Base-by-base conservation (phyloP, 2,797 vertebrate species). In the Bradypodion ventrale region DNA sequence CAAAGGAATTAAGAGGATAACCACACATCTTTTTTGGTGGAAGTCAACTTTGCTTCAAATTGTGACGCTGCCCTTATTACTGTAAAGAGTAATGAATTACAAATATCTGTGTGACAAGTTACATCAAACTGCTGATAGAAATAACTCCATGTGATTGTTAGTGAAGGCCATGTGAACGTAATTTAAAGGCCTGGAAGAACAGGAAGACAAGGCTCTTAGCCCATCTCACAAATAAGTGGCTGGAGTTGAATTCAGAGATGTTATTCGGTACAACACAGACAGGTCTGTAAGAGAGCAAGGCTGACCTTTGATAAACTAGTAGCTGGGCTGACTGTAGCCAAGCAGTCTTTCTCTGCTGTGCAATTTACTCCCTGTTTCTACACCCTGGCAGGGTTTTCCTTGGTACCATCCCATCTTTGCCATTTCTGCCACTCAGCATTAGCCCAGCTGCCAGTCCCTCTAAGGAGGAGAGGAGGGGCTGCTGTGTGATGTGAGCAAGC, bases 381-480 rank as follows among this genome's bases (percentile, higher is more conserved):
- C 65, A 80, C 49, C 29, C 40, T n/a, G 63, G 72, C 78, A 85
- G 84, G 78, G 62, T 76, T 63, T 77, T 65, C 79, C 72, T 52
- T 46, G 32, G 40, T 16, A 56, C 56, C 65, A 70, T 68, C 6
- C 4, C 52, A 76, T 70, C 23, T n/a, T 32, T 25, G 78, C 52
- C n/a, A 9, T 62, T 70, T 70, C 40, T 62, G 9, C 63, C 25
- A 52, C 8, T 63, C 78, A 69, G 32, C 65, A n/a, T 81, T 49
- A 69, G 40, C 25, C 19, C 78, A 75, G 84, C 78, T 80, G 78
- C 19, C 63, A 2, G 65, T 46, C 73, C 73, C 63, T 75, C n/a
- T 21, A 56, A 56, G 52, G 52, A 56, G 46, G 46, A 66, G 72
- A 62, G n/a, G n/a, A n/a, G n/a, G 3, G 40, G 68, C 75, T 66